Evolutionary conservation across 2,113 vertebrate species (phyloP).

Genomic region (Lophura nycthemera): DNA sequence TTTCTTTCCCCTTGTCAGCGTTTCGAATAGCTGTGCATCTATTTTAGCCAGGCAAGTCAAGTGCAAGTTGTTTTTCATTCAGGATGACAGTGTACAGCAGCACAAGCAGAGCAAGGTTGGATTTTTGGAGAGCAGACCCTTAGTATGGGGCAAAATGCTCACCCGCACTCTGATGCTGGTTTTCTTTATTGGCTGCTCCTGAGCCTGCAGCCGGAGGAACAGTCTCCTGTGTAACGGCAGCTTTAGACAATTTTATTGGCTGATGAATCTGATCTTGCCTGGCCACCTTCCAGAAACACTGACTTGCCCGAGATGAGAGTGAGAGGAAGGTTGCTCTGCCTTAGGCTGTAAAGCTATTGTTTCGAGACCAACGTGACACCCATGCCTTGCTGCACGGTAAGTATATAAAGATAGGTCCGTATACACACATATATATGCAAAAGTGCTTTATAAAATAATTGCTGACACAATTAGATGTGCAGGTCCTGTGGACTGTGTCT

Average conservation of each 20-base stretch:
- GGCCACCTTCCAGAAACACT: constrained; percentile 68
- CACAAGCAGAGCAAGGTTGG: not conserved
- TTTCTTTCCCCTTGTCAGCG: constrained; percentile 39
- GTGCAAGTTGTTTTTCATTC: constrained; percentile 1
- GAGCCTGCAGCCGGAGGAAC: constrained; percentile 48
- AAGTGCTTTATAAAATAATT: not conserved
- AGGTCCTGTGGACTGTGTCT: not conserved
- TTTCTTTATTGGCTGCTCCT: constrained; percentile 64
- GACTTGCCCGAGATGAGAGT: constrained; percentile 64
- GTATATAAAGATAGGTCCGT: no score
- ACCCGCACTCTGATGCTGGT: not conserved
- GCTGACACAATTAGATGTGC: constrained; percentile 46
- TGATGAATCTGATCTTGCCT: constrained; percentile 72
- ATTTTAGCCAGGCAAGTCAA: constrained; percentile 17
- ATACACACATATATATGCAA: no score
- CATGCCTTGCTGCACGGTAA: constrained; percentile 79
- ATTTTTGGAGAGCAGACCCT: not conserved
- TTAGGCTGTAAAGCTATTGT: constrained; percentile 49
- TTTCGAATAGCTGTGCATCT: constrained; percentile 9
- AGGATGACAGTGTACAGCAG: not conserved
- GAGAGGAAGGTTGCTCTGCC: constrained; percentile 61
- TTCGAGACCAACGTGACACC: not conserved
- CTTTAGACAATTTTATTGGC: constrained; percentile 75
- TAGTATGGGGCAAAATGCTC: not conserved
- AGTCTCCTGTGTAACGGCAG: constrained; percentile 65